Evolutionary conservation across 2,888 invertebrate species (phyloP), one percentile per base, ranked within the genome.

Genomic region (Lasioglossum zephyrum): DNA sequence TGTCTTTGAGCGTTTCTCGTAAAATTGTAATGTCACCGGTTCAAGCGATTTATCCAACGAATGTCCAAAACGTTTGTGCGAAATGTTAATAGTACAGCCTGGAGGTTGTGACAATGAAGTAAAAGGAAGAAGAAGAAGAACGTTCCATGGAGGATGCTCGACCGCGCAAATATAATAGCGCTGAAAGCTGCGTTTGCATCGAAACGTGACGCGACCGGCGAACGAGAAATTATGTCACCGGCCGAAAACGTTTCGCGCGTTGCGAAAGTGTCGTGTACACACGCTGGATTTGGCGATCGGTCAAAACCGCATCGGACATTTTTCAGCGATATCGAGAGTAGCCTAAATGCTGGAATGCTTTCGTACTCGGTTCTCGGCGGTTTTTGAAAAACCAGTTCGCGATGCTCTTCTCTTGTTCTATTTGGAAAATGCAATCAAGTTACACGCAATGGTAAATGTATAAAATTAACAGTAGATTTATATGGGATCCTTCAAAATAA

Each of bases 231-330:
- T 77, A 18, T 80, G 66, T 85, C 85, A 86, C 57, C 44, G 73
- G 13, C 36, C 81, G 53, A 80, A 81, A 75, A 22, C 36, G 73
- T 66, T 70, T 72, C 31, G 36, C 31, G 57, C 13, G 39, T 82
- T 86, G 60, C 78, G 76, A 86, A 79, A 84, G 18, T 53, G 18
- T 66, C 69, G 70, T 18, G 73, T 26, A 66, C 18, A 41, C 44
- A 22, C 63, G 53, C 75, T 79, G 79, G 72, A 85, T 85, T 85
- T 85, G 85, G 72, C 79, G 74, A 72, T 60, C 47, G 18, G 63
- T 66, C 85, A 66, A 57, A 69, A 63, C 16, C 53, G 57, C 36
- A 16, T 18, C 26, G 66, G 36, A 31, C 41, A 22, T 36, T 47
- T 41, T 73, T 57, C 49, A 22, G 18, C 11, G 60, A 49, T 39